These are phyloP conservation scores for Rutpela maculata DNA, from an alignment of 2,888 invertebrate species.

Conservation along the genomic window DNA sequence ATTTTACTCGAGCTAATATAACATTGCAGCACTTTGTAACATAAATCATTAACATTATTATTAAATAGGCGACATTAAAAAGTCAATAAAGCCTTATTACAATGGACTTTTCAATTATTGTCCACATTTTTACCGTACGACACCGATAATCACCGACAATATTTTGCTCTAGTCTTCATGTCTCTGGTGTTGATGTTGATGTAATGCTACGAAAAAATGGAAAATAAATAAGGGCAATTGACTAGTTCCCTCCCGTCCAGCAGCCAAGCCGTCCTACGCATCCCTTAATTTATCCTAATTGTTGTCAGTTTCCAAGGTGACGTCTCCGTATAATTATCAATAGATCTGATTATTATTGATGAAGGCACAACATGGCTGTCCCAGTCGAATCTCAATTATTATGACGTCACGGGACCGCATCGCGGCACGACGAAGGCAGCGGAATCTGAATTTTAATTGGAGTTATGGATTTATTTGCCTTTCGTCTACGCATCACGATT, in stretches of 20 bases:
- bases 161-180: too few relatives aligned
- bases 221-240: slow-evolving; percentile 24
- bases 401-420: slow-evolving; percentile 56
- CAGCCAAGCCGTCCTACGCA: slow-evolving; percentile 49
- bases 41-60: too few relatives aligned
- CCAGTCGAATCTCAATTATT: slow-evolving; percentile 61
- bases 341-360: slow-evolving; percentile 74
- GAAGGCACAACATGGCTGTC: slow-evolving; percentile 67
- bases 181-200: too few relatives aligned
- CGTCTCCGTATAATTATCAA: slow-evolving; percentile 72
- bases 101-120: too few relatives aligned
- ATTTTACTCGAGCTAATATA: too few relatives aligned
- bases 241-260: slow-evolving; percentile 34
- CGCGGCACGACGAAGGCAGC: slow-evolving; percentile 40
- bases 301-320: slow-evolving; percentile 73
- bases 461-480: slow-evolving; percentile 55
- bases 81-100: too few relatives aligned
- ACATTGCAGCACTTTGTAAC: too few relatives aligned
- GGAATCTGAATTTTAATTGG: slow-evolving; percentile 64
- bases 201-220: neutral
- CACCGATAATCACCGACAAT: too few relatives aligned
- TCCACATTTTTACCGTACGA: too few relatives aligned
- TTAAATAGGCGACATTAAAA: too few relatives aligned
- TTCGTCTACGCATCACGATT: slow-evolving; percentile 46
- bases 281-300: slow-evolving; percentile 73